phyloP scores from a whole-genome alignment of 2,113 vertebrate genomes.

The Gymnarchus niloticus region DNA sequence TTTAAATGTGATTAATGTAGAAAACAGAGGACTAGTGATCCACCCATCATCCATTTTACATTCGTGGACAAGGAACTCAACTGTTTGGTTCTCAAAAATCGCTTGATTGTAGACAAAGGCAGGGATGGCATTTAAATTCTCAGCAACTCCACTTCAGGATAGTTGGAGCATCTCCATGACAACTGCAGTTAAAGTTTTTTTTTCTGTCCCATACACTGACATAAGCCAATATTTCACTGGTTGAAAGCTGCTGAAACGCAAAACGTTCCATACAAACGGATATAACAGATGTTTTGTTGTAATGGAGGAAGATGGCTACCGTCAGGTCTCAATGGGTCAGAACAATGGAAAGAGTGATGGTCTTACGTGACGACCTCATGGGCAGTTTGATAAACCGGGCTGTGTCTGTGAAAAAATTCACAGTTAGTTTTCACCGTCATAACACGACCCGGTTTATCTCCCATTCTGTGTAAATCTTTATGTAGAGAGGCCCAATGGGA shows the following conservation, averaged over 20 bases:
- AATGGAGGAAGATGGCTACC: neutral
- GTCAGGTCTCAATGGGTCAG: neutral
- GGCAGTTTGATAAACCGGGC: neutral
- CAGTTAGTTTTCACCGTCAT: neutral
- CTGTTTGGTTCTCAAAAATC: neutral
- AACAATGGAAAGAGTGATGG: neutral
- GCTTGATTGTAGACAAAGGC: neutral
- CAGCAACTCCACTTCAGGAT: neutral
- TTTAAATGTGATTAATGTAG: neutral
- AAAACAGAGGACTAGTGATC: neutral
- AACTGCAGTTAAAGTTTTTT: constrained; percentile 10
- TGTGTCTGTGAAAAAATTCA: neutral
- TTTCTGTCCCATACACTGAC: neutral
- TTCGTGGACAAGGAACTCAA: neutral
- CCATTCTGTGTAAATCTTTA: neutral
- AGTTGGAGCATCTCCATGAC: constrained; percentile 14
- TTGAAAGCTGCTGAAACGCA: neutral
- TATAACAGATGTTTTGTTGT: neutral
- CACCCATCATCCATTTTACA: neutral
- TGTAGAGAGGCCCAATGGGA: neutral
- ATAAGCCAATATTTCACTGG: neutral
- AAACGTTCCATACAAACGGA: neutral
- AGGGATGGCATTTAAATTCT: neutral
- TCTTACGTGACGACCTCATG: neutral
- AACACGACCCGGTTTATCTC: neutral